Evolutionary conservation across 2,888 invertebrate genomes (phyloP).

Genomic region (Sminthurides aquaticus): DNA sequence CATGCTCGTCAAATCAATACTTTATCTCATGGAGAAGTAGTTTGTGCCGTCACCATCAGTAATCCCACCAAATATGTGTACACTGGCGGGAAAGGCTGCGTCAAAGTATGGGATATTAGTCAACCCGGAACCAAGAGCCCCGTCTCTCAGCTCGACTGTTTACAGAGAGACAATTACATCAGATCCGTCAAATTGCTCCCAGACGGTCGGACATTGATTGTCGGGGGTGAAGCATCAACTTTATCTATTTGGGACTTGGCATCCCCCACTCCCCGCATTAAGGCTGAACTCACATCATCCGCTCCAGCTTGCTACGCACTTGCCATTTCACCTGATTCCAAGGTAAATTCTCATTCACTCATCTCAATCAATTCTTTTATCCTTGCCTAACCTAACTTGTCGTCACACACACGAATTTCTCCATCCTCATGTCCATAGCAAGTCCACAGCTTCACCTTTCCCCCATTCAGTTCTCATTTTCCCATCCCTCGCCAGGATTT

Average conservation of each 20-base stretch:
- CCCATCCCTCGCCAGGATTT: no score
- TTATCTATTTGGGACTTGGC: constrained; percentile 93
- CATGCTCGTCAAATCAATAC: constrained; percentile 89
- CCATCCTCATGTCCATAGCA: not conserved
- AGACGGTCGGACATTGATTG: constrained; percentile 86
- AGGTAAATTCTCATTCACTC: constrained; percentile 51
- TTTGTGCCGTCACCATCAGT: constrained; percentile 93
- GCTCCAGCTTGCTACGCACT: constrained; percentile 97
- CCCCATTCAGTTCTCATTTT: no score
- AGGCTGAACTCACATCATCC: constrained; percentile 85
- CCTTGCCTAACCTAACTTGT: not conserved
- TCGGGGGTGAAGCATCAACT: constrained; percentile 91
- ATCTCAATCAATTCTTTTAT: no score
- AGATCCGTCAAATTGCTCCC: constrained; percentile 87
- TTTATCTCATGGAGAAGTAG: constrained; percentile 89
- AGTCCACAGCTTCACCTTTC: no score
- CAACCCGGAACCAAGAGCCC: constrained; percentile 78
- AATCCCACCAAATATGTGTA: constrained; percentile 88
- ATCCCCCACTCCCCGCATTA: constrained; percentile 80
- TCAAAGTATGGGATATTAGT: constrained; percentile 95
- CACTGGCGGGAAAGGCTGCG: constrained; percentile 93
- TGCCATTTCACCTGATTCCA: constrained; percentile 89
- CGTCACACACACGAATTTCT: not conserved
- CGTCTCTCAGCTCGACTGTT: constrained; percentile 83
- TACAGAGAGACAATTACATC: constrained; percentile 93